These are phyloP conservation scores for Apodemia mormo DNA, from an alignment of 2,888 invertebrate genomes.

Conservation along the genomic window DNA sequence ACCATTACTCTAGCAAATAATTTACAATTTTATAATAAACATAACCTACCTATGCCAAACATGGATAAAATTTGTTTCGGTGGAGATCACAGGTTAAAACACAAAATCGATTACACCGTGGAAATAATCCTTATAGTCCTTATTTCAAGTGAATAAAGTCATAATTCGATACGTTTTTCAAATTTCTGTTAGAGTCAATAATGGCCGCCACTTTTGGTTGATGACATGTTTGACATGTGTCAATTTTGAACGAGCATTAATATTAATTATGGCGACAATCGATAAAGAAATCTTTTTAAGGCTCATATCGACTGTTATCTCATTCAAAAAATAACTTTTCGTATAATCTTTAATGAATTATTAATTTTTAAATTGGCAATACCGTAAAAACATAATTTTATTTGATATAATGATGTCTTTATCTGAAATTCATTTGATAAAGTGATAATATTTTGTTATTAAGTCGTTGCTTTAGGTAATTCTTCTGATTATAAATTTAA, in stretches of 20 bases:
- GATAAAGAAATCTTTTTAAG: constrained; percentile 18
- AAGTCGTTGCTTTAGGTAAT: not conserved
- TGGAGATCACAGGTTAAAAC: constrained; percentile 37
- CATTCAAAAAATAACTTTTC: not conserved
- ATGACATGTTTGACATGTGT: constrained; percentile 67
- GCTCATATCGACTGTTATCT: constrained; percentile 10
- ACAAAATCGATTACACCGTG: constrained; percentile 18
- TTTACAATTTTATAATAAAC: not conserved
- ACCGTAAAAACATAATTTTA: constrained; percentile 15
- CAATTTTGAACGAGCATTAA: constrained; percentile 58
- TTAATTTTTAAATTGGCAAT: constrained; percentile 10
- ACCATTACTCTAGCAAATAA: not conserved
- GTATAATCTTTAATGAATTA: constrained; percentile 12
- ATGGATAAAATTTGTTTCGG: constrained; percentile 37
- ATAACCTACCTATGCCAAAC: not conserved
- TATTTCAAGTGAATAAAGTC: constrained; percentile 25
- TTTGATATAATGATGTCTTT: constrained; percentile 13
- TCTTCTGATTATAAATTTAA: not conserved
- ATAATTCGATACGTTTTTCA: constrained; percentile 21
- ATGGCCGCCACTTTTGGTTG: constrained; percentile 26
- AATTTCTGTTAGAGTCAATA: constrained; percentile 6
- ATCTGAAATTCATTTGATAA: constrained; percentile 6
- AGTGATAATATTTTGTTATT: constrained; percentile 11
- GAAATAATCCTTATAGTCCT: not conserved
- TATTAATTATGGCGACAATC: constrained; percentile 54